Base-by-base conservation (phyloP, 2,888 invertebrate species). In the Drosophila subquinaria region DNA sequence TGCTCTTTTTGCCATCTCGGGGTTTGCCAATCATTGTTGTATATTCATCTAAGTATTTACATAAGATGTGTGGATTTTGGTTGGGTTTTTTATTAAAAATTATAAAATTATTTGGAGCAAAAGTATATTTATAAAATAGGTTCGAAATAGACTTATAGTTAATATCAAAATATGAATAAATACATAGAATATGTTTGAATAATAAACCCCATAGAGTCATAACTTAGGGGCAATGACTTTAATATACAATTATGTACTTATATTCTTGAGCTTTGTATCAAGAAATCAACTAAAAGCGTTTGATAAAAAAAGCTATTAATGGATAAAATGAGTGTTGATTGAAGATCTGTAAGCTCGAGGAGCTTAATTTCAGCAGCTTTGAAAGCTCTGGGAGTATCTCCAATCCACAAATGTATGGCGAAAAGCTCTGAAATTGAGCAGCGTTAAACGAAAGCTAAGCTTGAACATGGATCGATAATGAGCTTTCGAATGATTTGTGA, bases 21-120 rank as follows among this genome's bases (percentile, higher is more conserved):
- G 92, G 89, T 90, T 93, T 93, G 90, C 93, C 93, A 92, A 93
- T 92, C 92, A 93, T 92, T 78, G 93, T 91, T 77, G 92, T 92
- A 89, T 92, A 93, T 85, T 93, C 93, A 92, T 93, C 93, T 93
- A 79, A 70, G 76, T 77, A 92, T 91, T 91, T 91, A 90, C 82
- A 88, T 76, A 82, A 82, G 70, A 90, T 79, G 76, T 72, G 33
- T 43, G 71, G 69, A 47, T 79, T 82, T 86, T 81, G 81, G 65
- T 87, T 86, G 69, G 73, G 67, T 71, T 73, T 66, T 66, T 69
- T 56, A 63, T 63, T 47, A 72, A 64, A 69, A 76, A 60, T 63
- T 57, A 73, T 69, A 68, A 81, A 56, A 57, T 17, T 65, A 65
- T 65, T 52, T 71, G 30, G 42, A 59, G 55, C 55, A 66, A 67